Conservation (phyloP, 2,113 vertebrate species). For the Chelonoidis abingdonii region DNA sequence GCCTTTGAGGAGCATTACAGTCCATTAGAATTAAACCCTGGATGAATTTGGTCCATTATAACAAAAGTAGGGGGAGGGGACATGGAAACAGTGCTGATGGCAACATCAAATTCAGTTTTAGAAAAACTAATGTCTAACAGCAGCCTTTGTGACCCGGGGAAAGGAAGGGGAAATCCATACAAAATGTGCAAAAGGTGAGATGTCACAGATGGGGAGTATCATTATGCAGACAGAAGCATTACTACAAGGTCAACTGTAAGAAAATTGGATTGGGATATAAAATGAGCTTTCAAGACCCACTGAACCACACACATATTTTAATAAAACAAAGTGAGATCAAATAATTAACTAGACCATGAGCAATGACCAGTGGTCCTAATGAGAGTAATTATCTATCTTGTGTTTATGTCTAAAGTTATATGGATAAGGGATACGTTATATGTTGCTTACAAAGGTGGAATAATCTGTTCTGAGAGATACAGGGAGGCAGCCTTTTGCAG, state of each 20-base stretch:
- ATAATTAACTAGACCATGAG: constrained; percentile 20
- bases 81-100: background rate
- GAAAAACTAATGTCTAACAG: constrained; percentile 22
- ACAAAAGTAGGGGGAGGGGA: background rate
- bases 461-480: background rate
- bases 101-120: constrained; percentile 47
- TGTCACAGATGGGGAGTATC: background rate
- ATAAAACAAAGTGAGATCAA: constrained; percentile 28
- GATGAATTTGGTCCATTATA: constrained; percentile 40
- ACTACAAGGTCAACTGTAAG: constrained; percentile 5
- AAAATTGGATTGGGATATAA: constrained; percentile 8
- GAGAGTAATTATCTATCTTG: background rate
- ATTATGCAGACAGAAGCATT: background rate
- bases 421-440: background rate
- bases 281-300: constrained; percentile 48
- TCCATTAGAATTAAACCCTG: constrained; percentile 45
- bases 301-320: constrained; percentile 26
- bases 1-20: constrained; percentile 51
- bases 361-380: background rate
- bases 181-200: constrained; percentile 6
- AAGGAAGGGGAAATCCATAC: constrained; percentile 35
- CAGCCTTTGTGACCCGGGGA: constrained; percentile 15
- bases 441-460: background rate
- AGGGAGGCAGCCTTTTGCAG: constrained; percentile 38
- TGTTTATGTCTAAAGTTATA: background rate